These are phyloP conservation scores for Noctua janthe DNA, from an alignment of 2,888 invertebrate genomes.

Conservation along the genomic window DNA sequence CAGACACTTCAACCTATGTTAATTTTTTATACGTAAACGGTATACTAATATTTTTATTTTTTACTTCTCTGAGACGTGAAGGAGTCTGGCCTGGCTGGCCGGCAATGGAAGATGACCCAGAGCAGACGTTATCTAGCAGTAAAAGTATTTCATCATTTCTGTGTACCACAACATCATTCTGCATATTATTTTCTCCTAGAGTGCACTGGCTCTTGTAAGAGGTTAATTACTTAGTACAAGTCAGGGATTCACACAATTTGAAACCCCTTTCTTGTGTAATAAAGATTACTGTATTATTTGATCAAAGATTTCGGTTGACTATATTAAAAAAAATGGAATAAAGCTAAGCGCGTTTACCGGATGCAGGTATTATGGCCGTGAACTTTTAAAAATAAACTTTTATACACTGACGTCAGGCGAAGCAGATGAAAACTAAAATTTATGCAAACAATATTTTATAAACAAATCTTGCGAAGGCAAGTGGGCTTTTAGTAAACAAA, in stretches of 20 bases:
- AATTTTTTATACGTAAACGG: background rate
- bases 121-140: background rate
- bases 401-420: slow-evolving; percentile 36
- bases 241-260: background rate
- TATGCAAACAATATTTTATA: slow-evolving; percentile 47
- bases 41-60: background rate
- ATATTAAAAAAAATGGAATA: slow-evolving; percentile 12
- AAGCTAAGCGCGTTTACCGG: slow-evolving; percentile 35
- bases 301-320: background rate
- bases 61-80: background rate
- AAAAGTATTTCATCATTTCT: slow-evolving; percentile 1
- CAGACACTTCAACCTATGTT: slow-evolving; percentile 16
- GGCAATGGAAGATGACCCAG: background rate
- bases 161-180: background rate
- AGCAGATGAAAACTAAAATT: slow-evolving; percentile 46
- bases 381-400: slow-evolving; percentile 63
- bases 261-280: background rate
- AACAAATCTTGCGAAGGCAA: slow-evolving; percentile 50
- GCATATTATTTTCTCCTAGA: background rate
- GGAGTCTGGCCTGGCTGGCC: background rate
- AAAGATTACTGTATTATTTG: background rate
- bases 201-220: background rate
- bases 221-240: too few species aligned
- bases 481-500: slow-evolving; percentile 42
- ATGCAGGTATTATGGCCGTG: slow-evolving; percentile 55